phyloP scores from a whole-genome alignment of 2,888 invertebrate species.

The Clunio marinus region DNA sequence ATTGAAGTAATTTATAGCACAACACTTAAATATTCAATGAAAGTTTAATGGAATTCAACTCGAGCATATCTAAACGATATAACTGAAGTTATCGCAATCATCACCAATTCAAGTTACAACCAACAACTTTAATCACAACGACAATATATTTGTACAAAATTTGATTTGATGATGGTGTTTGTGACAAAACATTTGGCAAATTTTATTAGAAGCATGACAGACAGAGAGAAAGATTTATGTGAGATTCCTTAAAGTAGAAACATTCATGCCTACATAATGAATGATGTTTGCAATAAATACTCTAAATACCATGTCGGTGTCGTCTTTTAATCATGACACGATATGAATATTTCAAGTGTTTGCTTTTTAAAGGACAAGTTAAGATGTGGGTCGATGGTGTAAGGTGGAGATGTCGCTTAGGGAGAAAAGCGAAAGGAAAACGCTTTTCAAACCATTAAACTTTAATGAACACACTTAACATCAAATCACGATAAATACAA shows the following conservation, averaged over 20 bases:
- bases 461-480: constrained; percentile 33
- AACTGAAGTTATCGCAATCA: no score
- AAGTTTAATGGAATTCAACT: neutral
- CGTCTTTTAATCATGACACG: constrained; percentile 14
- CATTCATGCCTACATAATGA: constrained; percentile 9
- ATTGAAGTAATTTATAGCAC: neutral
- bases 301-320: neutral
- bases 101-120: neutral
- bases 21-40: neutral
- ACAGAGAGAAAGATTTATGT: neutral
- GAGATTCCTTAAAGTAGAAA: neutral
- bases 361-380: neutral
- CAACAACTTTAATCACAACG: neutral
- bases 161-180: constrained; percentile 35
- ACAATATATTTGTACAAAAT: constrained; percentile 1
- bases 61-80: neutral
- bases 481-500: constrained; percentile 30
- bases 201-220: neutral
- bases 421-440: neutral
- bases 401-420: neutral
- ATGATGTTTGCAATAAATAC: constrained; percentile 10
- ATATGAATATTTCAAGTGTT: constrained; percentile 3
- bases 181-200: constrained; percentile 24
- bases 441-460: constrained; percentile 12
- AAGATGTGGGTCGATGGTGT: neutral